A percentile compares a stretch with the other conserved stretches of the same genome.
These are phyloP conservation scores for Chionomys nivalis DNA, from an alignment of 2,113 vertebrate genomes.

Conservation along the genomic window DNA sequence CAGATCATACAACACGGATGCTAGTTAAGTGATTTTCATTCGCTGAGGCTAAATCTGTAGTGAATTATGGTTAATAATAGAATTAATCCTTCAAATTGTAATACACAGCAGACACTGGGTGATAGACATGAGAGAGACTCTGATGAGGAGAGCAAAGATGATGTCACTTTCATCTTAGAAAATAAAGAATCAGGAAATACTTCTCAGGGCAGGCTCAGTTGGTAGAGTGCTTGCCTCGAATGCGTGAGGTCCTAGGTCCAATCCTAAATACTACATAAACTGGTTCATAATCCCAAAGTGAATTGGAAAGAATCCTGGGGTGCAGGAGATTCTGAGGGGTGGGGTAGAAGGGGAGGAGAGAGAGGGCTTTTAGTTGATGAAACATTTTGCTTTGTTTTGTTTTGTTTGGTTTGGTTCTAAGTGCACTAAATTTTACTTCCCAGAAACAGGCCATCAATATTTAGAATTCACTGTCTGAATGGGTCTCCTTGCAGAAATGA, in stretches of 20 bases:
- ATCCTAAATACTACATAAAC: neutral
- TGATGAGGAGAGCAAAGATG: neutral
- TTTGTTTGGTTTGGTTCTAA: neutral
- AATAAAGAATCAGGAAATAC: neutral
- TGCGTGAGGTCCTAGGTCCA: neutral
- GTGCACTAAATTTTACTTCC: conserved; percentile 4
- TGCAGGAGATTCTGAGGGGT: neutral
- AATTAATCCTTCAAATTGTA: conserved; percentile 1
- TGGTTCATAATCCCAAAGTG: neutral
- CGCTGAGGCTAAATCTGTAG: neutral
- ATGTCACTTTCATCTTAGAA: neutral
- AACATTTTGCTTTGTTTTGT: neutral
- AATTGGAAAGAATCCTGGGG: neutral
- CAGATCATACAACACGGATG: neutral
- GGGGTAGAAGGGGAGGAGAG: neutral
- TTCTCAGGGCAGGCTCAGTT: neutral
- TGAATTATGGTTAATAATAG: neutral
- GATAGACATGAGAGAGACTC: neutral
- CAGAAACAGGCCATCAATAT: neutral
- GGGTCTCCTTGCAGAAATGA: neutral
- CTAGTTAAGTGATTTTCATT: neutral
- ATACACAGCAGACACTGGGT: neutral
- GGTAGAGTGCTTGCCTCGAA: no score
- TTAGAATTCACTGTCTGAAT: neutral
- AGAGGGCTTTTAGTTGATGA: neutral